These are phyloP conservation scores for Erythrocebus patas DNA, from an alignment of 2,113 vertebrate genomes.

Conservation along the genomic window DNA sequence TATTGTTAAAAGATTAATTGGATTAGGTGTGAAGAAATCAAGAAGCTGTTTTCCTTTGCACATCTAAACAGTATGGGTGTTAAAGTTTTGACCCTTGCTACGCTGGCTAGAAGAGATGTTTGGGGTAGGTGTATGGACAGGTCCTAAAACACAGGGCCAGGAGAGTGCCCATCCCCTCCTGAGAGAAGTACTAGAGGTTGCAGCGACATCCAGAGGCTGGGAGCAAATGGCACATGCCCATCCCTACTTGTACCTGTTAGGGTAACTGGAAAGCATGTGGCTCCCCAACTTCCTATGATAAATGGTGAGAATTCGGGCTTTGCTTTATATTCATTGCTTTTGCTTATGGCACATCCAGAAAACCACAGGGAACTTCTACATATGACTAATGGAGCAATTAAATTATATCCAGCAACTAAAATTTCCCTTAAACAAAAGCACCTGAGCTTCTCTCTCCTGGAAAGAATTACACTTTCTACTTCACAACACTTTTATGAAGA, in stretches of 20 bases:
- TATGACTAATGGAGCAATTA: slow-evolving; percentile 18
- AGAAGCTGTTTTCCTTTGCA: not conserved
- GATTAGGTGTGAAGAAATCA: not conserved
- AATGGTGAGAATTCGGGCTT: not conserved
- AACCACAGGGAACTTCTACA: not conserved
- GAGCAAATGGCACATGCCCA: too few species aligned
- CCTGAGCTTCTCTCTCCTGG: not conserved
- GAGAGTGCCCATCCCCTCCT: not conserved
- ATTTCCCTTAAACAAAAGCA: slow-evolving; percentile 36
- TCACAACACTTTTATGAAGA: slow-evolving; percentile 49
- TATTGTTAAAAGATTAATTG: not conserved
- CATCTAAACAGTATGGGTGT: not conserved
- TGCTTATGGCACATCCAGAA: not conserved
- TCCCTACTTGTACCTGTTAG: not conserved
- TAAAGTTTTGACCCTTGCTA: not conserved
- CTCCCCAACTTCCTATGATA: not conserved
- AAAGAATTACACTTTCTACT: not conserved
- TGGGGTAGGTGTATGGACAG: not conserved
- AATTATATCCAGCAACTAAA: slow-evolving; percentile 1
- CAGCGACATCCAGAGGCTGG: not conserved
- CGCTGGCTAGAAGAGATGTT: not conserved
- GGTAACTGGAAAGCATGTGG: not conserved
- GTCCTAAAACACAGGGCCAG: not conserved
- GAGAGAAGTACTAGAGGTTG: not conserved
- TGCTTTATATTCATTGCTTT: not conserved